phyloP scores from a whole-genome alignment of 2,113 vertebrate genomes.

The Neotoma lepida region DNA sequence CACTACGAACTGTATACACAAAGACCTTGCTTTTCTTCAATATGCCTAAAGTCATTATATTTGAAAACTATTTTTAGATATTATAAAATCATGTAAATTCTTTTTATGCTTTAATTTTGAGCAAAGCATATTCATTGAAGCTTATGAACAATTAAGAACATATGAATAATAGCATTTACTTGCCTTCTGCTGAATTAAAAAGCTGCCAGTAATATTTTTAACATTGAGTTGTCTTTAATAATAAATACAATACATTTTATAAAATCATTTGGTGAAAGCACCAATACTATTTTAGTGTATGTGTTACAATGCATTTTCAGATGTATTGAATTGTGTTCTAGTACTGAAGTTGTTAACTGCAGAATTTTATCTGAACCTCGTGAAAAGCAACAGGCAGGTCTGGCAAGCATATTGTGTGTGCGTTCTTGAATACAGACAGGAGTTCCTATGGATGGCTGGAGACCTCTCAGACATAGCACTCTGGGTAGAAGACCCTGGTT shows the following conservation, averaged over 20 bases:
- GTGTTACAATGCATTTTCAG: neutral
- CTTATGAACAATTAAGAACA: neutral
- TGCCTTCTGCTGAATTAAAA: neutral
- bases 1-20: neutral
- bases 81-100: neutral
- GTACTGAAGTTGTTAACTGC: neutral
- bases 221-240: neutral
- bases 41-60: neutral
- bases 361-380: neutral
- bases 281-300: neutral
- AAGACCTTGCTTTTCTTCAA: neutral
- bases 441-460: neutral
- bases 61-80: conserved; percentile 18
- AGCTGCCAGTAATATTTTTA: neutral
- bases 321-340: neutral
- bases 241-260: neutral
- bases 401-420: neutral
- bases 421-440: neutral
- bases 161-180: neutral
- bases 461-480: neutral
- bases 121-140: neutral
- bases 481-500: neutral
- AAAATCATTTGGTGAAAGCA: neutral
- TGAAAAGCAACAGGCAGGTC: neutral
- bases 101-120: conserved; percentile 11